A percentile compares a stretch with the other conserved stretches of the same genome.
Evolutionary conservation across 2,888 invertebrate genomes (phyloP).

Genomic region (Stenchaetothrips biformis): DNA sequence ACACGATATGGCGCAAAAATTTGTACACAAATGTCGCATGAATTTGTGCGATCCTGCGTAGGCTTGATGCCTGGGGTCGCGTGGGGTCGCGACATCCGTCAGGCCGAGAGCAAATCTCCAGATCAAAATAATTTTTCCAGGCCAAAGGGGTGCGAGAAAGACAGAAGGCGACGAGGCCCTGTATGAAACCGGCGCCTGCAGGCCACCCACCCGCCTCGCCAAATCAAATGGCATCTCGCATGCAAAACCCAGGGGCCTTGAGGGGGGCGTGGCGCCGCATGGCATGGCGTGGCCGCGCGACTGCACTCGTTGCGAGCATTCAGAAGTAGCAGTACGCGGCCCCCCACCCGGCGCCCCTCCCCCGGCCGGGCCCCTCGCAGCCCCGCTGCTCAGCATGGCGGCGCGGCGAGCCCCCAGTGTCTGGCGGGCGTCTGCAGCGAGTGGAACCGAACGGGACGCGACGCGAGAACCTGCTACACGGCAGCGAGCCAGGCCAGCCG

Average conservation of each 20-base stretch:
- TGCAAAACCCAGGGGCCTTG: neutral
- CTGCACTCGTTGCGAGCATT: neutral
- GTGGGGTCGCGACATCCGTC: no score
- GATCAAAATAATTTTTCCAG: no score
- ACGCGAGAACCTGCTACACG: slow-evolving; percentile 3
- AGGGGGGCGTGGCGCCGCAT: neutral
- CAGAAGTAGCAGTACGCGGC: neutral
- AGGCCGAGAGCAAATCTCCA: no score
- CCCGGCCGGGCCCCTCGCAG: neutral
- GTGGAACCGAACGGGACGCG: neutral
- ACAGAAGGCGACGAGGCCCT: no score
- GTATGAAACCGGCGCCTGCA: no score
- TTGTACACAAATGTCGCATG: no score
- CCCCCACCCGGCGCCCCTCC: neutral
- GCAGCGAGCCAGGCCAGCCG: neutral
- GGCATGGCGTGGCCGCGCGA: neutral
- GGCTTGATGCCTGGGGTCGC: no score
- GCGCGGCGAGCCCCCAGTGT: neutral
- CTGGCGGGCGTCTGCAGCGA: slow-evolving; percentile 9
- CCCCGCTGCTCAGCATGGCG: neutral
- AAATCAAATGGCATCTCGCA: neutral
- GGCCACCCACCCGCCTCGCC: neutral
- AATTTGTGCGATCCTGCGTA: no score
- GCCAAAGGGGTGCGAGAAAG: no score
- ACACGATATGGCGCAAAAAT: no score